A percentile compares a stretch with the other conserved stretches of the same genome.
Conservation (phyloP, 2,113 vertebrate species). For the Cavia porcellus region DNA sequence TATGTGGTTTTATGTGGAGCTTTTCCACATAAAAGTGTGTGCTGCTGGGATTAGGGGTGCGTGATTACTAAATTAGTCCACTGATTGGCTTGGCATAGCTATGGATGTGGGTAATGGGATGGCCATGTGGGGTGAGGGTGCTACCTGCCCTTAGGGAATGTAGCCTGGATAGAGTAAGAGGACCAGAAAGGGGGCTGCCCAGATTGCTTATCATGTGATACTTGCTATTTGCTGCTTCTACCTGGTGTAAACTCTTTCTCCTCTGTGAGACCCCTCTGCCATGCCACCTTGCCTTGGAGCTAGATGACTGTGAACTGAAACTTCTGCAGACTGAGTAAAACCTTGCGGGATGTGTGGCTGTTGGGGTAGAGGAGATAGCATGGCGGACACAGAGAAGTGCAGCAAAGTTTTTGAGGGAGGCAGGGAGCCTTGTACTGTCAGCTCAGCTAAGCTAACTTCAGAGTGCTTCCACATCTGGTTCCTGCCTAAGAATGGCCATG, state of each 20-base stretch:
- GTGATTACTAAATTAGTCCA: background rate
- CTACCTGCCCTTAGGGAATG: background rate
- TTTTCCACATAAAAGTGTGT: background rate
- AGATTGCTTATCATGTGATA: background rate
- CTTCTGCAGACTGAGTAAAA: background rate
- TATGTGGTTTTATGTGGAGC: background rate
- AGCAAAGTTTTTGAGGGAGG: background rate
- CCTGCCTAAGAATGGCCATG: background rate
- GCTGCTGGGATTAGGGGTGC: background rate
- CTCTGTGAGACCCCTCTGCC: background rate
- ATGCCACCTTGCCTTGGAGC: background rate
- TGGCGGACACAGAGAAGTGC: background rate
- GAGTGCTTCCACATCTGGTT: background rate
- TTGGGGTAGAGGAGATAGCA: background rate
- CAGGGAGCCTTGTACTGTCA: background rate
- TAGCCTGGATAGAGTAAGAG: background rate
- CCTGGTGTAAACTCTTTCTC: background rate
- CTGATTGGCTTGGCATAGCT: background rate
- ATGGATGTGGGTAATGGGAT: background rate
- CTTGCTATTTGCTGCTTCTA: background rate
- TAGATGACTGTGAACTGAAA: too few species aligned
- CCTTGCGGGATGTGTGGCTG: background rate
- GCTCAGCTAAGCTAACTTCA: background rate
- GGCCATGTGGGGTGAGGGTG: background rate
- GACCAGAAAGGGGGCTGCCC: background rate